Base-by-base conservation (phyloP, 1,140 invertebrate species). In the Nephila pilipes region DNA sequence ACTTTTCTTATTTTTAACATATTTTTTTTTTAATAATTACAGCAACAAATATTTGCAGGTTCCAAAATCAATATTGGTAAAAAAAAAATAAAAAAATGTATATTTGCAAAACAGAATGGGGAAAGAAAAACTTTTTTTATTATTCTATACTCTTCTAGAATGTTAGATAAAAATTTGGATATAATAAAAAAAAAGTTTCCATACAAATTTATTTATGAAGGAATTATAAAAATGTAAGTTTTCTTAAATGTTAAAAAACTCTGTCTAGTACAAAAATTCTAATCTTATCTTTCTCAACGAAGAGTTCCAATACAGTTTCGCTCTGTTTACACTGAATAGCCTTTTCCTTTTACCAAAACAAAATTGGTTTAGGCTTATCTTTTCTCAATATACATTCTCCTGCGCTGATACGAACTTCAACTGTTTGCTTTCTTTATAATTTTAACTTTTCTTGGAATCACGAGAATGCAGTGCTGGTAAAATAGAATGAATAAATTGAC, bases 291-390 rank as follows among this genome's bases (percentile, higher is more conserved):
- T 16, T 54, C 29, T 32, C 29, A 60, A 16, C 25, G 29, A 85
- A 25, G 2, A 60, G 36, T 85, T 60, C 57, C 60, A 85, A 85
- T 85, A 55, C 57, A 85, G 36, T 60, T 85, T 85, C 20, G 55
- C 83, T 85, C 83, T 85, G 83, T 85, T 85, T 85, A 85, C 83
- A 85, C 8, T 60, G 83, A 32, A 32, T 60, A 32, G 16, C 32
- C 58, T 60, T 60, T 25, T 54, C 29, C 20, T 20, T 85, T 12
- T 60, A 2, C 4, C 57, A 12, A 54, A 85, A 85, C 36, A 60
- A 75, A 75, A 75, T 75, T 75, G 29, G 69, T 36, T 36, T 29
- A 22, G 5, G 29, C 69, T 75, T 75, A 75, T 75, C 69, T 32
- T 25, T 75, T 75, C 32, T 32, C 69, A 75, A 75, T 75, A 32